phyloP scores from a whole-genome alignment of 2,888 invertebrate genomes.

The Chymomyza fuscimana region DNA sequence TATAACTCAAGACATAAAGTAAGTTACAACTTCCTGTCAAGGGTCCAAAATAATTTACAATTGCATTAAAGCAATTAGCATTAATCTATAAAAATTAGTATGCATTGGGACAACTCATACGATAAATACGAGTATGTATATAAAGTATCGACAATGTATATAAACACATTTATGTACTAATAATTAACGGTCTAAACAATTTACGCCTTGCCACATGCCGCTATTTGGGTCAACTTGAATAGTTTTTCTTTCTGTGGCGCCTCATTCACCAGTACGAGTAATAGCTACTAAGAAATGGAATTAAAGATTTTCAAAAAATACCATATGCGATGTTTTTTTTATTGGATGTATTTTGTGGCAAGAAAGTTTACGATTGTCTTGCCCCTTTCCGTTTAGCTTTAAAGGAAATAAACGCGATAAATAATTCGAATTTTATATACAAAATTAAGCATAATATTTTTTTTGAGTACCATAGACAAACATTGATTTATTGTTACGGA shows the following conservation, averaged over 20 bases:
- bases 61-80: conserved; percentile 62
- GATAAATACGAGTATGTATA: background rate
- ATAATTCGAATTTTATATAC: conserved; percentile 47
- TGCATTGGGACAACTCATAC: background rate
- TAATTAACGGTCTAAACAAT: conserved; percentile 46
- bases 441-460: conserved; percentile 68
- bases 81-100: conserved; percentile 33
- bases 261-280: conserved; percentile 27
- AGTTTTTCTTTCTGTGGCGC: background rate
- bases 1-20: conserved; percentile 29
- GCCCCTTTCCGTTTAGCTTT: background rate
- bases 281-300: background rate
- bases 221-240: conserved; percentile 55
- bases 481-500: conserved; percentile 33
- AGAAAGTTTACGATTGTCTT: background rate
- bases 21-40: conserved; percentile 56
- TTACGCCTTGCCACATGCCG: conserved; percentile 36
- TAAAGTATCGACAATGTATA: background rate
- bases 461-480: conserved; percentile 46
- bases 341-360: background rate
- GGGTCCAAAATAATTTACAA: conserved; percentile 45
- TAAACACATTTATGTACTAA: conserved; percentile 8
- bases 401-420: conserved; percentile 9
- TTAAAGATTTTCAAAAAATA: background rate
- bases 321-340: background rate